phyloP scores from a whole-genome alignment of 2,113 vertebrate genomes.

The Struthidea cinerea region DNA sequence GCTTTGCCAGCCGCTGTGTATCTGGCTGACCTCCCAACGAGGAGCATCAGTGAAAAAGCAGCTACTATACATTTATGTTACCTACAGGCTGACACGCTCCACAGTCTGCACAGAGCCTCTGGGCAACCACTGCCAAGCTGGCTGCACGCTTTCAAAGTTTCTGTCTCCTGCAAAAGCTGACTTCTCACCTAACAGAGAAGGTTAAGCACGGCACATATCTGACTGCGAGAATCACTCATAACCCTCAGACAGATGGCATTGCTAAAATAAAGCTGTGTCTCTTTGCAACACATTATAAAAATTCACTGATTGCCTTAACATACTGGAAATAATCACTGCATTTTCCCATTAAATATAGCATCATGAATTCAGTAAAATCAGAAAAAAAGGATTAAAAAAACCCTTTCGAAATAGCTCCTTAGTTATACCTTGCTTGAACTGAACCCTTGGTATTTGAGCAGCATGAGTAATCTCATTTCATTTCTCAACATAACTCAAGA shows the following conservation, averaged over 20 bases:
- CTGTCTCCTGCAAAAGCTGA: not conserved
- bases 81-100: not conserved
- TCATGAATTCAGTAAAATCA: not conserved
- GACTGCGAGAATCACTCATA: not conserved
- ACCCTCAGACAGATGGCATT: not conserved
- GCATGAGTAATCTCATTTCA: not conserved
- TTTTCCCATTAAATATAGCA: not conserved
- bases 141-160: not conserved
- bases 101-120: not conserved
- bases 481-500: not conserved
- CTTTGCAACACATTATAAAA: not conserved
- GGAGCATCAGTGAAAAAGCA: not conserved
- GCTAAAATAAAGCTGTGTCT: not conserved
- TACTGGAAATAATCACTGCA: not conserved
- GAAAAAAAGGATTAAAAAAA: not conserved
- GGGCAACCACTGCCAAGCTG: not conserved
- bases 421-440: not conserved
- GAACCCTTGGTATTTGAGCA: not conserved
- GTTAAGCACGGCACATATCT: rapidly evolving
- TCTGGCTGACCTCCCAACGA: not conserved
- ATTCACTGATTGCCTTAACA: not conserved
- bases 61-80: not conserved
- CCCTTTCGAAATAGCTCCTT: not conserved
- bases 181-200: not conserved
- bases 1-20: rapidly evolving